Conservation (phyloP, 2,888 invertebrate species). For the Drosophila demipolita region DNA sequence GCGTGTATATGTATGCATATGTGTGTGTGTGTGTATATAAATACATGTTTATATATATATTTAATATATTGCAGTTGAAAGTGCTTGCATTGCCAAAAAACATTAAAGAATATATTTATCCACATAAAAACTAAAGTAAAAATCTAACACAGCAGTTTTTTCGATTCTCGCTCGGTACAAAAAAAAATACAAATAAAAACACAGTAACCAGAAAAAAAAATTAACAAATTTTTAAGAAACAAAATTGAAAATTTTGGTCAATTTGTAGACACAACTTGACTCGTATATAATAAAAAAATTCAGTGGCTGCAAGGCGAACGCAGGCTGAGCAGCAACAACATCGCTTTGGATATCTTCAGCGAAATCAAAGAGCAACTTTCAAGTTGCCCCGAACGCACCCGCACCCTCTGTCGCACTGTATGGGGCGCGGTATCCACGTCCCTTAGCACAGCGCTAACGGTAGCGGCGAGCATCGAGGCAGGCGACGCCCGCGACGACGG, state of each 20-base stretch:
- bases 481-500: constrained; percentile 67
- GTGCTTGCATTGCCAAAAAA: constrained; percentile 68
- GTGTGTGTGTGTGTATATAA: constrained; percentile 1
- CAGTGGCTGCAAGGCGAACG: constrained; percentile 47
- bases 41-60: constrained; percentile 16
- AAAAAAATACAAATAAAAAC: constrained; percentile 9
- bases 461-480: constrained; percentile 69
- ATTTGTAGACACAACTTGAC: constrained; percentile 15
- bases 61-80: constrained; percentile 44
- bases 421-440: constrained; percentile 82
- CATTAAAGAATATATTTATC: constrained; percentile 9
- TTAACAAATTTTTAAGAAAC: constrained; percentile 15
- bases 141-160: constrained; percentile 58
- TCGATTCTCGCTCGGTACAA: constrained; percentile 30
- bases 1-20: constrained; percentile 47
- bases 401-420: constrained; percentile 83
- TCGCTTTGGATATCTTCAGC: constrained; percentile 84
- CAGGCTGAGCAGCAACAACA: constrained; percentile 48
- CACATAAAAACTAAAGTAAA: constrained; percentile 18
- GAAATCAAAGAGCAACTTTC: constrained; percentile 85
- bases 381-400: constrained; percentile 85
- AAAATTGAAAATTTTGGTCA: constrained; percentile 35
- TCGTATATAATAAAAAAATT: constrained; percentile 31
- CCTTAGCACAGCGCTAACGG: constrained; percentile 81
- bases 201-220: constrained; percentile 18